phyloP scores from a whole-genome alignment of 2,888 invertebrate species.

The Plusia festucae region DNA sequence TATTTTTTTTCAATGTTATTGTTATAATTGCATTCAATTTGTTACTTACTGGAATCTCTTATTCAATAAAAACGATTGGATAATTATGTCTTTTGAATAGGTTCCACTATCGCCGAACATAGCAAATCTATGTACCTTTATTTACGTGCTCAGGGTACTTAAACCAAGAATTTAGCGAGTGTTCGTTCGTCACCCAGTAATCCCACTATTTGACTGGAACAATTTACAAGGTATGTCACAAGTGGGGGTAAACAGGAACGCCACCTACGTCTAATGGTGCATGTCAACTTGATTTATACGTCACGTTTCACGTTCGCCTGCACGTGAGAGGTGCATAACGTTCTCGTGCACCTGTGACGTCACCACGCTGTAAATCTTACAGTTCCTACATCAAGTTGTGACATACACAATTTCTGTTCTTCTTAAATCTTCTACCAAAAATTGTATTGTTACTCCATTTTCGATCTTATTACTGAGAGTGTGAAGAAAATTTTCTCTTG shows the following conservation, averaged over 20 bases:
- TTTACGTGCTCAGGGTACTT: background rate
- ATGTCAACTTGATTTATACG: conserved; percentile 52
- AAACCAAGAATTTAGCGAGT: background rate
- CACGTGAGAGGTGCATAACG: conserved; percentile 33
- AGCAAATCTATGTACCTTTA: background rate
- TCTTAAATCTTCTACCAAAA: conserved; percentile 2
- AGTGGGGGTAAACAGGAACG: conserved; percentile 23
- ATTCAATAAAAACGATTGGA: too few species aligned
- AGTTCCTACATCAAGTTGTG: conserved; percentile 41
- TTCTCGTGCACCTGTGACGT: conserved; percentile 47
- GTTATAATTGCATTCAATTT: too few species aligned
- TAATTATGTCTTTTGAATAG: too few species aligned
- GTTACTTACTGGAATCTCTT: too few species aligned
- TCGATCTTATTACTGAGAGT: conserved; percentile 25
- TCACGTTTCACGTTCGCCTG: conserved; percentile 45
- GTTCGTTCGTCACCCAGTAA: background rate
- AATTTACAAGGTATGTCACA: conserved; percentile 14
- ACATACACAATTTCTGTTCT: conserved; percentile 33
- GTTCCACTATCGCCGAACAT: too few species aligned
- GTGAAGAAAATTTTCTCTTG: conserved; percentile 19
- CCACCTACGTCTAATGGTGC: conserved; percentile 21
- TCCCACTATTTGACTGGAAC: conserved; percentile 3
- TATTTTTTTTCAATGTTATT: too few species aligned
- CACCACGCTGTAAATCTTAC: conserved; percentile 42
- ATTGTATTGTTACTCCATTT: conserved; percentile 22